phyloP scores from a whole-genome alignment of 2,113 vertebrate genomes.

The Morone chrysops region DNA sequence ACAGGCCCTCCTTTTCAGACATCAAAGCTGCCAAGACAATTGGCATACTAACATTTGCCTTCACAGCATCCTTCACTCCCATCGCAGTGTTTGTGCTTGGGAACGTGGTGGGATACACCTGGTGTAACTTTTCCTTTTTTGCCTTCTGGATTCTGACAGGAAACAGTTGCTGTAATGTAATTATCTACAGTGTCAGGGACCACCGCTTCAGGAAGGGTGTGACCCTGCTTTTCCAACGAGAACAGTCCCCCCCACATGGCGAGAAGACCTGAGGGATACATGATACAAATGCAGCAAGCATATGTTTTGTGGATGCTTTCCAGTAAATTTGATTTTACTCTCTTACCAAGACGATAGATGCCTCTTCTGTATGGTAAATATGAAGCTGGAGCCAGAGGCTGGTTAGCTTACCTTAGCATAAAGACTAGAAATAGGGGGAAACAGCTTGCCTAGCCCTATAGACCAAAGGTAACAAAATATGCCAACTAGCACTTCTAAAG shows the following conservation, averaged over 20 bases:
- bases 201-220: constrained; percentile 87
- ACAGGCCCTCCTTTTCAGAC: constrained; percentile 86
- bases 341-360: not conserved
- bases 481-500: not conserved
- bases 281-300: not conserved
- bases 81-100: constrained; percentile 88
- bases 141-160: constrained; percentile 90
- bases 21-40: constrained; percentile 90
- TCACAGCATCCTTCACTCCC: constrained; percentile 86
- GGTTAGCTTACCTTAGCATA: not conserved
- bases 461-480: not conserved
- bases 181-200: constrained; percentile 88
- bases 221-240: constrained; percentile 83
- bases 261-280: constrained; percentile 74
- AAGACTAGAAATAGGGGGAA: not conserved
- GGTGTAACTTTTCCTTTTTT: constrained; percentile 90
- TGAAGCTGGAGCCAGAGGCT: not conserved
- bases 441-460: not conserved
- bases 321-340: constrained; percentile 13
- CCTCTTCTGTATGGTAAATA: not conserved
- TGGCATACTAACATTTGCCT: constrained; percentile 87
- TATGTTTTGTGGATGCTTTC: constrained; percentile 17
- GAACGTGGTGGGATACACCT: constrained; percentile 86
- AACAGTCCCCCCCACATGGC: constrained; percentile 63
- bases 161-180: constrained; percentile 90